Conservation (phyloP, 2,797 vertebrate genomes). For the Coregonus ussuriensis region DNA sequence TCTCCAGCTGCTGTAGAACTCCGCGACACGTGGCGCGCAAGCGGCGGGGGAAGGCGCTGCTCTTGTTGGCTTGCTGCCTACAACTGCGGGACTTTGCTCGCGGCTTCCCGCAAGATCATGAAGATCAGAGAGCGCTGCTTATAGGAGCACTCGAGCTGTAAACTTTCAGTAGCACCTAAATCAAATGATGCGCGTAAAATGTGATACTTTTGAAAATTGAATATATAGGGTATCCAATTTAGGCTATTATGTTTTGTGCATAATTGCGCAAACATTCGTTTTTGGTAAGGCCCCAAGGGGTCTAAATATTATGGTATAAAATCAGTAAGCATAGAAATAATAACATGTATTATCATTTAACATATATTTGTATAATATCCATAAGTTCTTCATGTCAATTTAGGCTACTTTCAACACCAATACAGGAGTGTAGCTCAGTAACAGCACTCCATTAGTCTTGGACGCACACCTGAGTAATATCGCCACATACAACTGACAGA, state of each 20-base stretch:
- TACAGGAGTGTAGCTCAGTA: conserved; percentile 39
- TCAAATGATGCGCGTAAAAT: neutral
- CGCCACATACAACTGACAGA: conserved; percentile 51
- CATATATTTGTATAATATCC: neutral
- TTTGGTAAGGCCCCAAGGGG: neutral
- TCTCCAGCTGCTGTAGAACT: conserved; percentile 72
- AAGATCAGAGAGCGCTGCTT: conserved; percentile 20
- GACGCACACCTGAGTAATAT: conserved; percentile 64
- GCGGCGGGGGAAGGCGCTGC: conserved; percentile 76
- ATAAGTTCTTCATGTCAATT: neutral
- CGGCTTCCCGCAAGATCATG: conserved; percentile 67
- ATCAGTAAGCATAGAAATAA: neutral
- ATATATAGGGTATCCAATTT: too few relatives aligned
- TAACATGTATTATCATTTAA: neutral
- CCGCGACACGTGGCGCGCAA: conserved; percentile 84
- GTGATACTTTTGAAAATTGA: neutral
- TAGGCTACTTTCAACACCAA: neutral
- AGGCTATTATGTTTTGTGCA: neutral
- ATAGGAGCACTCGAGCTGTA: neutral
- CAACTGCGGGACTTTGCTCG: conserved; percentile 73
- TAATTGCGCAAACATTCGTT: neutral
- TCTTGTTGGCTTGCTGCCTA: conserved; percentile 74
- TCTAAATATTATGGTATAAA: neutral
- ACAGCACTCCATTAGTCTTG: conserved; percentile 51
- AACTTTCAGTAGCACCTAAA: neutral